phyloP scores from a whole-genome alignment of 2,888 invertebrate species.

The Erynnis tages region DNA sequence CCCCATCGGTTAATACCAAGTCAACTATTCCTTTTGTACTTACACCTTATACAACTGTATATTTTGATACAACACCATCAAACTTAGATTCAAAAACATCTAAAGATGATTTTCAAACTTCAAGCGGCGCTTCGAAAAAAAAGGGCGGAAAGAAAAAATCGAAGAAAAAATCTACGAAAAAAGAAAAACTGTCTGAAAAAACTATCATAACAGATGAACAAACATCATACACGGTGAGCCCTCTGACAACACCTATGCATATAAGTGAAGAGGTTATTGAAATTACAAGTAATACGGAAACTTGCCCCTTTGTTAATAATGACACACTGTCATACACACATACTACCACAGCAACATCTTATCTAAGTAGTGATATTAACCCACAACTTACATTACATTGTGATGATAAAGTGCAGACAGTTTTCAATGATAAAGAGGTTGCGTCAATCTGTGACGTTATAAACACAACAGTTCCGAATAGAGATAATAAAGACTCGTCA shows the following conservation, averaged over 20 bases:
- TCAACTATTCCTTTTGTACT: constrained; percentile 4
- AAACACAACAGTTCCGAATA: background rate
- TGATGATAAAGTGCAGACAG: background rate
- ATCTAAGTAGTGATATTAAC: background rate
- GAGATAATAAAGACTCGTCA: constrained; percentile 7
- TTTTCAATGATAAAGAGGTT: constrained; percentile 1
- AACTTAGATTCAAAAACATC: background rate
- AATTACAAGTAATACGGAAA: background rate
- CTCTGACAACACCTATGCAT: background rate
- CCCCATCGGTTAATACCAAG: background rate
- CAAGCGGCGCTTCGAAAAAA: background rate
- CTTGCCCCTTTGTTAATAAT: background rate
- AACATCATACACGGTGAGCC: background rate
- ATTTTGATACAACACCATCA: constrained; percentile 5
- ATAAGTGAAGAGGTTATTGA: background rate
- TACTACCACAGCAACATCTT: background rate
- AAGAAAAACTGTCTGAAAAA: background rate
- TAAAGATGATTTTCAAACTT: background rate
- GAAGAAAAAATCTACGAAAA: background rate
- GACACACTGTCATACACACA: background rate
- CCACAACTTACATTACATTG: background rate
- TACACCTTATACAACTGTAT: constrained; percentile 14
- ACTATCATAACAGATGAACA: background rate
- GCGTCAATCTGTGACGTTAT: constrained; percentile 4
- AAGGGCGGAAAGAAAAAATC: background rate